A percentile compares a stretch with the other conserved stretches of the same genome.
Evolutionary conservation across 53 echinoderm and acorn worm species (phyloP).

Genomic region (Temnopleurus reevesii): DNA sequence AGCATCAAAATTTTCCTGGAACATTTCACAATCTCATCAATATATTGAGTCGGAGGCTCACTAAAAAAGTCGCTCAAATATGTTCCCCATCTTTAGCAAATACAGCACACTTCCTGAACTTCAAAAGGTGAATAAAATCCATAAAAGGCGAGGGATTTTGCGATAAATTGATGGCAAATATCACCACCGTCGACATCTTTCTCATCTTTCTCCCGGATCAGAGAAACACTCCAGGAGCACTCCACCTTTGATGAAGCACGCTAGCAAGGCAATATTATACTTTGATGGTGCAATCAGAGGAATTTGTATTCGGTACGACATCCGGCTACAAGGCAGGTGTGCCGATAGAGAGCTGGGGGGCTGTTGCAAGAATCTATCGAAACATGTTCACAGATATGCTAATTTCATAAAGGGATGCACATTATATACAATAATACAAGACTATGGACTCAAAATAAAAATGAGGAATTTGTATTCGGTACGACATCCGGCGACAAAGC

Average conservation of each 20-base stretch:
- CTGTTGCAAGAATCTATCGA: no score
- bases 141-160: background rate
- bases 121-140: background rate
- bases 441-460: no score
- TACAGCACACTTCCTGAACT: background rate
- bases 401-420: no score
- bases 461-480: constrained; percentile 13
- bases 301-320: constrained; percentile 19
- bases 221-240: background rate
- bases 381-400: no score
- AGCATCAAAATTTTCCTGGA: background rate
- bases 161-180: background rate
- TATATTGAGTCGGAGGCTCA: background rate
- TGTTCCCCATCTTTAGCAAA: background rate
- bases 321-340: constrained; percentile 1
- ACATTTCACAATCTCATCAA: background rate
- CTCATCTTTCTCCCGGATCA: constrained; percentile 1
- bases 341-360: background rate
- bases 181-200: background rate
- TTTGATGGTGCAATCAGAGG: constrained; percentile 14
- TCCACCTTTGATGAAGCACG: constrained; percentile 22
- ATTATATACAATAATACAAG: no score
- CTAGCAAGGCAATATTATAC: background rate
- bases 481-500: background rate
- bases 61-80: background rate